A percentile compares a stretch with the other conserved stretches of the same genome.
These are phyloP conservation scores for Drosophila sucinea DNA, from an alignment of 1,140 invertebrate genomes.

Conservation along the genomic window DNA sequence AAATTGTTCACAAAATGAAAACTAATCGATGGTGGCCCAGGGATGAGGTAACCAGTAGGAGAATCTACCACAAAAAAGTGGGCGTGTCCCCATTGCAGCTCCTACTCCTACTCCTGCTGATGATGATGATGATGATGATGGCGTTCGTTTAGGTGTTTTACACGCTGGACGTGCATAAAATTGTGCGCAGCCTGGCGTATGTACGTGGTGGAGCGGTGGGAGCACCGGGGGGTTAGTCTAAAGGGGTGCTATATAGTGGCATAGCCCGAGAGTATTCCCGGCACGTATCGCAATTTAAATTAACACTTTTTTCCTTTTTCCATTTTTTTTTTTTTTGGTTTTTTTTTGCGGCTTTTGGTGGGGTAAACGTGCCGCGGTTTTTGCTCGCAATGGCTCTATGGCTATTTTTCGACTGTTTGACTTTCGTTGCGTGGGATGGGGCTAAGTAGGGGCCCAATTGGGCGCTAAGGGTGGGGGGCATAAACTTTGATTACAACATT, in stretches of 20 bases:
- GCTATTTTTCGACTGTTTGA: constrained; percentile 50
- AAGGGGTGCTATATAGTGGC: constrained; percentile 22
- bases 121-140: constrained; percentile 29
- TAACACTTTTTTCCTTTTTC: constrained; percentile 69
- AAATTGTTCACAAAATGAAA: constrained; percentile 75
- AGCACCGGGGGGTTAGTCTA: constrained; percentile 5
- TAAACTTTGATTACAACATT: constrained; percentile 43
- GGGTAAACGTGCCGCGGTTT: constrained; percentile 76
- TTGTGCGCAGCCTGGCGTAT: constrained; percentile 64
- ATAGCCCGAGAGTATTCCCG: constrained; percentile 48
- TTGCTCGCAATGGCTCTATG: constrained; percentile 22
- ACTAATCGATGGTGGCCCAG: constrained; percentile 64
- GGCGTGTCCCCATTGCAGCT: constrained; percentile 7
- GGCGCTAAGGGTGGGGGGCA: constrained; percentile 2
- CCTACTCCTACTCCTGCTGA: neutral
- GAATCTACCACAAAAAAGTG: constrained; percentile 38
- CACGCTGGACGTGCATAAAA: constrained; percentile 80
- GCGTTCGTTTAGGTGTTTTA: constrained; percentile 75
- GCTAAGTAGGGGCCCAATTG: constrained; percentile 1
- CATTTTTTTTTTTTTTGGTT: constrained; percentile 26
- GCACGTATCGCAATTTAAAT: constrained; percentile 79
- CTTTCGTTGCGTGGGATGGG: neutral
- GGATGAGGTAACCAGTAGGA: constrained; percentile 22
- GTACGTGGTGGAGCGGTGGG: constrained; percentile 47
- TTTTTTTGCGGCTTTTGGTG: constrained; percentile 18